Conservation (phyloP, 2,888 invertebrate species). For the Chesias legatella region DNA sequence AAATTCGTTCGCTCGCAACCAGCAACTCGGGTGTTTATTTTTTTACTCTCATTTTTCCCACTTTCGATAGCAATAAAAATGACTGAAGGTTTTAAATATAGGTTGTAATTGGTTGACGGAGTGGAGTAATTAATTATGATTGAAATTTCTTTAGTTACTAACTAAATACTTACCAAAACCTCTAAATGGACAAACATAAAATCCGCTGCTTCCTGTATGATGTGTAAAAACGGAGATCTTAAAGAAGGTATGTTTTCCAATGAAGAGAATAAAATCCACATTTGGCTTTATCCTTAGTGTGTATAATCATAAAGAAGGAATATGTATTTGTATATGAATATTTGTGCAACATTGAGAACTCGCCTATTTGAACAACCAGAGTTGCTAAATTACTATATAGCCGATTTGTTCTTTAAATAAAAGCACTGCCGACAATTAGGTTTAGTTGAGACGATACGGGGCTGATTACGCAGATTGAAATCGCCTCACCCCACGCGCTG, state of each 20-base stretch:
- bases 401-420: constrained; percentile 15
- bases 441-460: constrained; percentile 49
- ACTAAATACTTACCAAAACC: constrained; percentile 1
- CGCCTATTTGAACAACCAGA: too few species aligned
- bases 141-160: not conserved
- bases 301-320: too few species aligned
- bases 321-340: too few species aligned
- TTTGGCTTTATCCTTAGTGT: too few species aligned
- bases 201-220: too few species aligned
- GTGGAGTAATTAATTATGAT: constrained; percentile 1
- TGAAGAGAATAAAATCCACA: too few species aligned
- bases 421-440: constrained; percentile 53
- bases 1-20: constrained; percentile 57
- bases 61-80: constrained; percentile 55
- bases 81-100: constrained; percentile 30
- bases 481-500: constrained; percentile 64
- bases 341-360: too few species aligned
- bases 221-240: too few species aligned
- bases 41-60: constrained; percentile 49
- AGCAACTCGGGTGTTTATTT: constrained; percentile 50
- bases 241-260: too few species aligned
- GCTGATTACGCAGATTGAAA: constrained; percentile 75
- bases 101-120: constrained; percentile 3
- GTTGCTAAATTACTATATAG: too few species aligned
- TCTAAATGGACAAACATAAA: too few species aligned